Conservation (phyloP, 1,140 invertebrate genomes). For the Drosophila ananassae region DNA sequence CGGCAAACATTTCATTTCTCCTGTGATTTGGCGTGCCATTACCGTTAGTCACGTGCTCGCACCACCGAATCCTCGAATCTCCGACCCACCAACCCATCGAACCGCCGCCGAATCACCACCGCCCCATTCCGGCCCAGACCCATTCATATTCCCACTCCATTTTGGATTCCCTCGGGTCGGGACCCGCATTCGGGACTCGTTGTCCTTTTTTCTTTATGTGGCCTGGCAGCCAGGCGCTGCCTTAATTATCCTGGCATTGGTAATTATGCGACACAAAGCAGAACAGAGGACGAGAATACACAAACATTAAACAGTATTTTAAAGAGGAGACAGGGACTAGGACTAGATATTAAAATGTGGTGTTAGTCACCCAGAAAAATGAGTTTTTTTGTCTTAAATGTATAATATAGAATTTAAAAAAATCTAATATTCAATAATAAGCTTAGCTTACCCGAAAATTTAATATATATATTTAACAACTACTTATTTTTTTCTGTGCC, state of each 20-base stretch:
- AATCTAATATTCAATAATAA: not conserved
- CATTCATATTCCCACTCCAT: slow-evolving; percentile 10
- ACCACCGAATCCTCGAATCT: slow-evolving; percentile 16
- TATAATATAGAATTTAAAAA: not conserved
- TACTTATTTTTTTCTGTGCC: slow-evolving; percentile 9
- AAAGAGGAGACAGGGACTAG: slow-evolving; percentile 15
- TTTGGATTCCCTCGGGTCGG: slow-evolving; percentile 32
- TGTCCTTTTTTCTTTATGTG: slow-evolving; percentile 44
- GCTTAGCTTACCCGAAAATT: too few species aligned
- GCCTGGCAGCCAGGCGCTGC: slow-evolving; percentile 34
- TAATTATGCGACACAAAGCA: slow-evolving; percentile 62
- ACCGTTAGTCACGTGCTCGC: slow-evolving; percentile 51
- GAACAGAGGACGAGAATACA: slow-evolving; percentile 31
- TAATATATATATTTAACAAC: not conserved
- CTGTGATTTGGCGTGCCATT: slow-evolving; percentile 53
- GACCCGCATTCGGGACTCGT: slow-evolving; percentile 53
- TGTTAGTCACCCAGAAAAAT: not conserved
- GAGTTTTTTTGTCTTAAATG: not conserved
- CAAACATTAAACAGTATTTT: slow-evolving; percentile 49
- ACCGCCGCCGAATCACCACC: not conserved
- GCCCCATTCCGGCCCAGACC: not conserved
- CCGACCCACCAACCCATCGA: slow-evolving; percentile 4
- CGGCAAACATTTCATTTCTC: slow-evolving; percentile 50
- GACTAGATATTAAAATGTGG: slow-evolving; percentile 1
- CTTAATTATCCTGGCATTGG: slow-evolving; percentile 57